Base-by-base conservation (phyloP, 2,113 vertebrate genomes). In the Sylvilagus bachmani region DNA sequence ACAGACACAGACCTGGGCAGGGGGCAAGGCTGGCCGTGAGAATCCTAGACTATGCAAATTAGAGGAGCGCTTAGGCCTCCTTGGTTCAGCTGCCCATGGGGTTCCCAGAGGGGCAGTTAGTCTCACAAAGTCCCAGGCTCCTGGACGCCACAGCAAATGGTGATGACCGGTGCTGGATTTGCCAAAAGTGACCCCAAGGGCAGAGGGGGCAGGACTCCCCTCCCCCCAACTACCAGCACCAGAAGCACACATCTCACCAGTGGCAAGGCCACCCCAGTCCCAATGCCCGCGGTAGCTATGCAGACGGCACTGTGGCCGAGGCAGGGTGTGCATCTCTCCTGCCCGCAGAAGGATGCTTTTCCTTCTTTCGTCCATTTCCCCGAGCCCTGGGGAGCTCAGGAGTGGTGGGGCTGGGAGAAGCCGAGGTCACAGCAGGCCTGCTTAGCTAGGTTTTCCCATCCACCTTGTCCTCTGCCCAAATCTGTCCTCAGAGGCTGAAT, bases 21-120 rank as follows among this genome's bases (percentile, higher is more conserved):
- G 49, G 36, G 9, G 12, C 31, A 51, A 55, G 27, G 36, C 58
- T 61, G 31, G 22, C n/a, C 58, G 5, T 36, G 51, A 93, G 95
- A 89, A 94, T 25, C 36, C 66, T 93, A 96, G 73, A 97, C 97
- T 97, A 92, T 94, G 97, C 95, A 97, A 95, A 90, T 92, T 74
- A 85, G 69, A 83, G 62, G 25, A 38, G 53, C 61, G 27, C 27
- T 82, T 31, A 53, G 21, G 24, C 22, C 67, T 92, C 44, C 21
- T 73, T 69, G 73, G 36, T 62, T 91, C 78, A 82, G 90, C 88
- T 27, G 79, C 31, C 51, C 62, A 93, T 3, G 51, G 74, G 82
- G 61, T 87, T 67, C 92, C 66, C 93, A 55, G 77, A 36, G 33
- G 38, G 29, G 58, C 78, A 75, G 38, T 85, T 79, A 17, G 44